Conservation (phyloP, 1,140 invertebrate genomes). For the Melanaphis sacchari region DNA sequence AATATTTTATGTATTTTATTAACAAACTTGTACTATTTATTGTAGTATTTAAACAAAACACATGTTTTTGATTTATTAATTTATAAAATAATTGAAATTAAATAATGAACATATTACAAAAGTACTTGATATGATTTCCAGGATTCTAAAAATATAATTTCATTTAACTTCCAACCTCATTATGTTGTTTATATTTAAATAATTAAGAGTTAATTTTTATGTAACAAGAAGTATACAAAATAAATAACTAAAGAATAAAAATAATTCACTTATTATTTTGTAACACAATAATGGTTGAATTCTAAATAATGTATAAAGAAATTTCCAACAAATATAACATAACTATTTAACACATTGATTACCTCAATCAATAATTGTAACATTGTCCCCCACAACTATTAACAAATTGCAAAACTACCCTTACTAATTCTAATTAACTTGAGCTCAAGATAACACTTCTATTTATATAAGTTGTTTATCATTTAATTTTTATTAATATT, state of each 20-base stretch:
- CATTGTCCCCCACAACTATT: no score
- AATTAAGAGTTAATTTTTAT: neutral
- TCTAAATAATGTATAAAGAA: neutral
- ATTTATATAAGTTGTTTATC: neutral
- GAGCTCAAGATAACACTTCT: neutral
- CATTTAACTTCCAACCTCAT: neutral
- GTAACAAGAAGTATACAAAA: neutral
- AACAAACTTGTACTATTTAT: neutral
- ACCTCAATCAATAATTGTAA: neutral
- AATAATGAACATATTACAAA: neutral
- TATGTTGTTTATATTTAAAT: neutral
- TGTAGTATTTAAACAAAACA: neutral
- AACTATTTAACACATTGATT: neutral
- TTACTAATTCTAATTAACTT: neutral
- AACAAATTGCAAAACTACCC: neutral
- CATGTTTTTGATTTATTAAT: neutral
- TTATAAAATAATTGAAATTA: neutral
- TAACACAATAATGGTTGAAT: neutral
- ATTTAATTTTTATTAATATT: neutral
- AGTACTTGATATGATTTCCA: neutral
- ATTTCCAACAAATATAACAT: neutral
- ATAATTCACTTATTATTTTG: slow-evolving; percentile 7
- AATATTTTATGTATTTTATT: neutral
- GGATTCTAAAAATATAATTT: neutral
- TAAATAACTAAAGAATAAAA: neutral